Conservation (phyloP, 2,888 invertebrate genomes). For the Noctua comes region DNA sequence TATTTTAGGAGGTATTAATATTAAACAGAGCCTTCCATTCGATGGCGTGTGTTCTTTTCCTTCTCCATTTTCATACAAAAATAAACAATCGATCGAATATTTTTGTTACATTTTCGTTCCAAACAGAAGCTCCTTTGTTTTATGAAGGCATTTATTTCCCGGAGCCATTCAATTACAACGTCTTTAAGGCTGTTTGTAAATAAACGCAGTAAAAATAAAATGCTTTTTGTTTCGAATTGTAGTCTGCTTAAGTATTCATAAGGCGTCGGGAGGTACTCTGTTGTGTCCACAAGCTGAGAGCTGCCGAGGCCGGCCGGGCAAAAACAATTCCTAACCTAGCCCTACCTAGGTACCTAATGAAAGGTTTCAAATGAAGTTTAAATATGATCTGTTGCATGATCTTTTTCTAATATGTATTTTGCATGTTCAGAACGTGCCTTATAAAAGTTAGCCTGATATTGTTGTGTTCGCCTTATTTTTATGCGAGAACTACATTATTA, state of each 20-base stretch:
- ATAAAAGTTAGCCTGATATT: slow-evolving; percentile 10
- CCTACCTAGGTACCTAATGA: not conserved
- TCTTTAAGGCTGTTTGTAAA: slow-evolving; percentile 55
- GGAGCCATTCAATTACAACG: slow-evolving; percentile 53
- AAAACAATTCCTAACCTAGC: too few species aligned
- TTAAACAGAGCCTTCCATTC: not conserved
- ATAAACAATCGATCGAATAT: slow-evolving; percentile 48
- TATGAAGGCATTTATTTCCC: slow-evolving; percentile 44
- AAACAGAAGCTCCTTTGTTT: slow-evolving; percentile 44
- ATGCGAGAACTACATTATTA: not conserved
- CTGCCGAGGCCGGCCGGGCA: not conserved
- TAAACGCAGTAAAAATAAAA: slow-evolving; percentile 52
- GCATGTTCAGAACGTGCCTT: not conserved
- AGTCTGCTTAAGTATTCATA: slow-evolving; percentile 55
- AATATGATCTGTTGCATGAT: not conserved
- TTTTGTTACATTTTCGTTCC: slow-evolving; percentile 46
- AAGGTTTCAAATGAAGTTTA: not conserved
- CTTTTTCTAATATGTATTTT: not conserved
- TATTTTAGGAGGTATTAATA: slow-evolving; percentile 24
- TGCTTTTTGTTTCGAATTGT: slow-evolving; percentile 46
- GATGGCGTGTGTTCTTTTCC: slow-evolving; percentile 14
- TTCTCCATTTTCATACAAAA: slow-evolving; percentile 40
- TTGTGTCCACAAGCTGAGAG: not conserved
- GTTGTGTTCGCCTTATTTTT: not conserved
- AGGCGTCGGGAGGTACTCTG: slow-evolving; percentile 14